Evolutionary conservation across 1,140 invertebrate genomes (phyloP).

Genomic region (Lerema accius): DNA sequence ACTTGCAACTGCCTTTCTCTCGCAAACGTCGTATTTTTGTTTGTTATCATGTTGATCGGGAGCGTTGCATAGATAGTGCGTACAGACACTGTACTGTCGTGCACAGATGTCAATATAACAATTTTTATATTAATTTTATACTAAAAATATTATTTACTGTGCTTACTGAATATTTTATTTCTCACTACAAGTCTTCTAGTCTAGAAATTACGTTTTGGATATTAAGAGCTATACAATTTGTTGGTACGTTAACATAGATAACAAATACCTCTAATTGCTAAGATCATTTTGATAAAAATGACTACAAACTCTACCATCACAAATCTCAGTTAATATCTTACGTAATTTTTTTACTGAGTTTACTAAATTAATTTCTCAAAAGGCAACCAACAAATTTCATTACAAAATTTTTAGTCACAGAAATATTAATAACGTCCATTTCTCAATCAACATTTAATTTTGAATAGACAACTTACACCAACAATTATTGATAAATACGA

Average conservation of each 20-base stretch:
- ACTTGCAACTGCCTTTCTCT: slow-evolving; percentile 22
- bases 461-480: slow-evolving; percentile 2
- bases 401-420: too few species aligned
- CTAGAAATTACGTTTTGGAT: too few species aligned
- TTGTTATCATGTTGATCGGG: slow-evolving; percentile 22
- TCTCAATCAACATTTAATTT: slow-evolving; percentile 24
- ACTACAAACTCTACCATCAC: too few species aligned
- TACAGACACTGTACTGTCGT: slow-evolving; percentile 19
- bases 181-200: too few species aligned
- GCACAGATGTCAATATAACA: slow-evolving; percentile 6
- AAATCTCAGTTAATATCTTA: too few species aligned
- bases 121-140: neutral
- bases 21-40: slow-evolving; percentile 26
- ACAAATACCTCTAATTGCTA: too few species aligned
- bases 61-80: slow-evolving; percentile 14
- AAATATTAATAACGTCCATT: neutral
- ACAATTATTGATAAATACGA: neutral
- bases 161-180: too few species aligned
- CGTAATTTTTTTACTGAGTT: too few species aligned
- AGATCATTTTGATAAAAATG: too few species aligned
- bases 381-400: slow-evolving; percentile 8
- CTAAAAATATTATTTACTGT: too few species aligned
- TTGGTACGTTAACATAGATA: too few species aligned
- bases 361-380: neutral
- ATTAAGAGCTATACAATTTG: too few species aligned